Evolutionary conservation across 1,140 invertebrate genomes (phyloP).

Genomic region (Macrocentrus cingulum): DNA sequence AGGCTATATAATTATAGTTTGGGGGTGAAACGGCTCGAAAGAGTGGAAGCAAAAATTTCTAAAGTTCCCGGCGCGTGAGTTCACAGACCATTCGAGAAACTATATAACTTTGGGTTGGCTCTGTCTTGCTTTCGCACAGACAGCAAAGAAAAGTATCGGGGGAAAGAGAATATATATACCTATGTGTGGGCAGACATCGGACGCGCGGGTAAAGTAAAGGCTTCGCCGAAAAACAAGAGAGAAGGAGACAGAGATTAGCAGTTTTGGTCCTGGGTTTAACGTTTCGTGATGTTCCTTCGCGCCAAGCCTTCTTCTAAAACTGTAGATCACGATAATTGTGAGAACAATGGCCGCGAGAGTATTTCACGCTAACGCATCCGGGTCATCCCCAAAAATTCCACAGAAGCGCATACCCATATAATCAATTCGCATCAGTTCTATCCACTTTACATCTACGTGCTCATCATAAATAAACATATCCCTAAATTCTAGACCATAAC

Average conservation of each 20-base stretch:
- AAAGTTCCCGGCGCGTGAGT: conserved; percentile 2
- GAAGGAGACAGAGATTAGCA: conserved; percentile 49
- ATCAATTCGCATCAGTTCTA: not conserved
- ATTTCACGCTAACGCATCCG: conserved; percentile 48
- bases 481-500: not conserved
- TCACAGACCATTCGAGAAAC: too few species aligned
- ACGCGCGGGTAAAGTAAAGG: conserved; percentile 47
- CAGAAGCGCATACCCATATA: not conserved
- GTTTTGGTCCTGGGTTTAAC: conserved; percentile 35
- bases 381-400: conserved; percentile 12
- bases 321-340: conserved; percentile 61
- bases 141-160: conserved; percentile 3
- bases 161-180: conserved; percentile 9
- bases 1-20: conserved; percentile 18
- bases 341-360: conserved; percentile 55
- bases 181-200: conserved; percentile 30
- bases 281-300: conserved; percentile 15
- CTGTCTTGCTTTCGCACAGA: too few species aligned
- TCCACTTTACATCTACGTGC: not conserved
- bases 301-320: conserved; percentile 44
- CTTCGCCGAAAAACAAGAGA: conserved; percentile 42
- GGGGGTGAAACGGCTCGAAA: conserved; percentile 17
- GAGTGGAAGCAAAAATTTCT: conserved; percentile 3
- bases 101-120: too few species aligned
- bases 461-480: not conserved